phyloP scores from a whole-genome alignment of 2,888 invertebrate genomes.

The Hoplodrina blanda region DNA sequence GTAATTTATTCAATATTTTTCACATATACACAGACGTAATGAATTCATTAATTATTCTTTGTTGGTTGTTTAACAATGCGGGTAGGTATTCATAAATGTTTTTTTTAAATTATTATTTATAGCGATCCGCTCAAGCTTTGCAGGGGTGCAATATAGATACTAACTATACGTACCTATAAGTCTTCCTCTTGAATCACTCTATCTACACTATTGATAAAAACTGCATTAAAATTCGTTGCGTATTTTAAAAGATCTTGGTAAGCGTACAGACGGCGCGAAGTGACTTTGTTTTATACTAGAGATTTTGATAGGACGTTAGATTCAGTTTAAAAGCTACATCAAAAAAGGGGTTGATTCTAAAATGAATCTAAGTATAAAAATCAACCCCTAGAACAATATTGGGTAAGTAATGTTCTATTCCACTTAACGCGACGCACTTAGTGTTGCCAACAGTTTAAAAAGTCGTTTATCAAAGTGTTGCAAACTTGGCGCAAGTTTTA shows the following conservation, averaged over 20 bases:
- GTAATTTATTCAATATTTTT: conserved; percentile 44
- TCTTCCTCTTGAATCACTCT: too few species aligned
- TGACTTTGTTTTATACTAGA: too few species aligned
- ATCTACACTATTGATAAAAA: too few species aligned
- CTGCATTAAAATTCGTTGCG: too few species aligned
- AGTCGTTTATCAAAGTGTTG: conserved; percentile 81
- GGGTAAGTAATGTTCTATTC: conserved; percentile 59
- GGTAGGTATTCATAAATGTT: not conserved
- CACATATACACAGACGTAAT: conserved; percentile 12
- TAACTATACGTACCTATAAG: too few species aligned
- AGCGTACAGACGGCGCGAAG: too few species aligned
- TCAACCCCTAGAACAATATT: conserved; percentile 33
- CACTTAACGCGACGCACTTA: conserved; percentile 69
- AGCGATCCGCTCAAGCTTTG: too few species aligned
- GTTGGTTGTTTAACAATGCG: conserved; percentile 16
- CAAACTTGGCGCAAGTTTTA: conserved; percentile 78
- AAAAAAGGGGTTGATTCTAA: not conserved
- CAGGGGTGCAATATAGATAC: too few species aligned
- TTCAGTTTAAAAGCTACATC: not conserved
- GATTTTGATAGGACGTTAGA: not conserved
- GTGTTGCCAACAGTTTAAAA: conserved; percentile 87
- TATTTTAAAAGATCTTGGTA: too few species aligned
- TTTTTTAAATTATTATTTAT: too few species aligned
- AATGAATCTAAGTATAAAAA: conserved; percentile 22
- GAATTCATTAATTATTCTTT: conserved; percentile 34